Conservation (phyloP, 1,140 invertebrate genomes). For the Zelostemma sp. region DNA sequence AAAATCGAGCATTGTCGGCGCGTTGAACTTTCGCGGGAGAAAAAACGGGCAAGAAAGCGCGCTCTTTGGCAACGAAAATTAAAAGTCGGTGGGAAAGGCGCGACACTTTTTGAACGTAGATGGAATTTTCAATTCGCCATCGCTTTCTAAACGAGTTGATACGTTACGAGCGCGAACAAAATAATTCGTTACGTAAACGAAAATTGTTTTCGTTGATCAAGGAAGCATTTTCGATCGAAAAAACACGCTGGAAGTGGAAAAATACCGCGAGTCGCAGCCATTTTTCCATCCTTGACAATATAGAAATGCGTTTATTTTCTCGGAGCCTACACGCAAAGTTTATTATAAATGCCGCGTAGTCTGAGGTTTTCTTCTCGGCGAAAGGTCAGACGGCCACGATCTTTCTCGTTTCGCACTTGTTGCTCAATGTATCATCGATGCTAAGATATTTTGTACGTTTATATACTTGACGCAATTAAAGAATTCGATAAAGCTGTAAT, state of each 20-base stretch:
- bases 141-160: not conserved
- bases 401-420: slow-evolving; percentile 43
- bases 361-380: slow-evolving; percentile 41
- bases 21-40: slow-evolving; percentile 13
- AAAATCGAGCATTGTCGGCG: slow-evolving; percentile 20
- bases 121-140: not conserved
- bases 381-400: slow-evolving; percentile 51
- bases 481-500: not conserved
- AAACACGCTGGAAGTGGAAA: too few relatives aligned
- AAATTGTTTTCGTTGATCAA: too few relatives aligned
- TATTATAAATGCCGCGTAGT: slow-evolving; percentile 38
- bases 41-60: slow-evolving; percentile 23
- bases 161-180: not conserved
- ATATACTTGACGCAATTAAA: slow-evolving; percentile 10
- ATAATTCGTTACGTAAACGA: too few relatives aligned
- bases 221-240: too few relatives aligned
- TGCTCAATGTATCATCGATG: slow-evolving; percentile 29
- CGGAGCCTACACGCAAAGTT: slow-evolving; percentile 35
- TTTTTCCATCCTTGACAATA: slow-evolving; percentile 1
- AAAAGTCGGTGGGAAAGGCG: not conserved
- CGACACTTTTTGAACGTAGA: slow-evolving; percentile 12
- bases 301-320: slow-evolving; percentile 5
- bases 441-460: slow-evolving; percentile 16
- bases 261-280: not conserved
- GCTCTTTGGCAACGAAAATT: slow-evolving; percentile 12